Percentiles rank a stretch among this genome's conserved stretches.
Evolutionary conservation across 2,113 vertebrate species (phyloP).

Genomic region (Brienomyrus brachyistius): DNA sequence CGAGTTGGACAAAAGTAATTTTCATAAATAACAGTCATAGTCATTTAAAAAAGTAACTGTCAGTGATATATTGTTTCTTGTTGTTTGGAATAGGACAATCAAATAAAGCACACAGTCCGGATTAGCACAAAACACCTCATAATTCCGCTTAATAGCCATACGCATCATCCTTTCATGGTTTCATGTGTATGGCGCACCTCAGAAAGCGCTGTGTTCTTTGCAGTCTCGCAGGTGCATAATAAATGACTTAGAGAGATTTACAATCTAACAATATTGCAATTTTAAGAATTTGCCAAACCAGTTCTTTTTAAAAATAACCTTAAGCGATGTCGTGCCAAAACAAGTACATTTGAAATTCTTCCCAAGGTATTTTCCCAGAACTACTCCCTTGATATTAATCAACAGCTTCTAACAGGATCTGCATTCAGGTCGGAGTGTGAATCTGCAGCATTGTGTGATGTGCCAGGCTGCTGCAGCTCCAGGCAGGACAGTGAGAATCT

Average conservation of each 20-base stretch:
- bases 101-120: not conserved
- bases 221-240: not conserved
- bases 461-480: conserved; percentile 34
- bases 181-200: not conserved
- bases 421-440: conserved; percentile 38
- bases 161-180: not conserved
- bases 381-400: conserved; percentile 56
- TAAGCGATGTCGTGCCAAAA: conserved; percentile 64
- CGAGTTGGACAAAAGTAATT: not conserved
- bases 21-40: not conserved
- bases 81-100: not conserved
- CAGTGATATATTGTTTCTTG: not conserved
- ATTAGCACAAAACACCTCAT: not conserved
- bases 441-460: conserved; percentile 33
- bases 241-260: not conserved
- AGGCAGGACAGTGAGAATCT: conserved; percentile 30
- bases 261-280: conserved; percentile 14
- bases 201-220: not conserved
- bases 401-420: conserved; percentile 50
- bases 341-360: conserved; percentile 66
- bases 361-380: conserved; percentile 61
- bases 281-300: conserved; percentile 54
- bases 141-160: not conserved
- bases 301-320: conserved; percentile 51
- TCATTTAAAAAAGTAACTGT: not conserved